Evolutionary conservation across 2,888 invertebrate genomes (phyloP), one percentile per base, ranked within the genome.

Genomic region (Macrophya alboannulata): DNA sequence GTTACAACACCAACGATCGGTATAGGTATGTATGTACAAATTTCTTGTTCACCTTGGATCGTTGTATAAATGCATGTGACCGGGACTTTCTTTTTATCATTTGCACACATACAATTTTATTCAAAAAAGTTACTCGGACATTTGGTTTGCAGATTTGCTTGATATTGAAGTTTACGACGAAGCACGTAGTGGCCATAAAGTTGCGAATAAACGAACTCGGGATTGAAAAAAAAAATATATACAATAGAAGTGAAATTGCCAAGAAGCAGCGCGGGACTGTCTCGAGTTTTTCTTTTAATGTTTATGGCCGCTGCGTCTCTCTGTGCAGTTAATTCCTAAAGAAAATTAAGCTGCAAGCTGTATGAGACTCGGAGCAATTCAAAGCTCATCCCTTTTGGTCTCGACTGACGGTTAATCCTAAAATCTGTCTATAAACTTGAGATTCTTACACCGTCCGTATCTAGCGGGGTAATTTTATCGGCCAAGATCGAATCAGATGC

Each of bases 381-480:
- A 71, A 71, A 83, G 65, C 83, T 48, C 83, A 71, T 83, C 83
- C 68, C 68, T 83, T 71, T 48, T 21, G 68, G 83, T 25, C 21
- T 31, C 31, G 68, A 81, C 40, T n/a, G 43, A 81, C 65, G 62
- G 43, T 83, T 68, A 83, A 83, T 83, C 83, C 68, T 10, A 45
- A 83, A 83, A 83, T 83, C 83, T 83, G 68, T 83, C 83, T 83
- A 83, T 83, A 83, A 83, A 83, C 68, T 83, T 71, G 83, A 83
- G 83, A 83, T 83, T 71, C 83, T 83, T 71, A 62, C 83, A 83
- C 71, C 83, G 68, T 83, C 37, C 68, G n/a, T 83, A 81, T 72
- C 77, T 79, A 51, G 85, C 68, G 65, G 85, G 87, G 87, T 91
- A 91, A 91, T 91, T 91, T 91, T 91, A 91, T 91, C 91, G 90